Percentiles rank a stretch among this genome's conserved stretches.
Evolutionary conservation across 2,113 vertebrate genomes (phyloP).

Genomic region (Leptodactylus fuscus): DNA sequence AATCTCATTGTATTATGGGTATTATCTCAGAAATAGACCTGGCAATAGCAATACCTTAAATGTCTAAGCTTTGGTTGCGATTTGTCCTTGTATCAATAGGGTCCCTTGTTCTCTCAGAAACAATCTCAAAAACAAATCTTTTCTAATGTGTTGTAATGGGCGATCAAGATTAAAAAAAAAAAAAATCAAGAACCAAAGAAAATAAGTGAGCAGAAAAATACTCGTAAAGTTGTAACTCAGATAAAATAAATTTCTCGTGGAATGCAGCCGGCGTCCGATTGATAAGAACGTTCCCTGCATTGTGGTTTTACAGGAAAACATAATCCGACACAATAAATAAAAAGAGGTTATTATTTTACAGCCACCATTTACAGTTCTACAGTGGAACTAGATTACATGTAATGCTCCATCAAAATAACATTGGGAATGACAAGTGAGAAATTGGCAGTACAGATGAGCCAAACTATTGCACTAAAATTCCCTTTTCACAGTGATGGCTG

Average conservation of each 20-base stretch:
- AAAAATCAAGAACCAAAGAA: constrained; percentile 35
- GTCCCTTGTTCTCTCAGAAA: neutral
- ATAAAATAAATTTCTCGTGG: neutral
- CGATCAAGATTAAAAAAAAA: constrained; percentile 23
- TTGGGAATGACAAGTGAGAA: constrained; percentile 29
- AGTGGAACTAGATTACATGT: constrained; percentile 33
- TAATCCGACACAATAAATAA: constrained; percentile 38
- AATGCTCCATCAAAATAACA: constrained; percentile 24
- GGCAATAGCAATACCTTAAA: neutral
- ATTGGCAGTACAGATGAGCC: neutral
- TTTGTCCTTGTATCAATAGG: neutral
- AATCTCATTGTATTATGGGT: neutral
- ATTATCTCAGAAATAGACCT: neutral
- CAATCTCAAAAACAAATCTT: constrained; percentile 25
- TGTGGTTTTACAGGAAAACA: constrained; percentile 39
- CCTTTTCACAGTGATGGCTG: neutral
- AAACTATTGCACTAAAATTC: neutral
- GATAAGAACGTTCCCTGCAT: constrained; percentile 30
- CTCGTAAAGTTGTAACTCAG: constrained; percentile 13
- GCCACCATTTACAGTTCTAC: constrained; percentile 18
- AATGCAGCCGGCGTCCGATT: neutral
- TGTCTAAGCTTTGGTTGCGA: neutral
- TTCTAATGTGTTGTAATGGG: neutral
- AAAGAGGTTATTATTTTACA: constrained; percentile 42
- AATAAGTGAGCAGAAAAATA: constrained; percentile 32